Conservation (phyloP, 2,888 invertebrate genomes). For the Deilephila porcellus region DNA sequence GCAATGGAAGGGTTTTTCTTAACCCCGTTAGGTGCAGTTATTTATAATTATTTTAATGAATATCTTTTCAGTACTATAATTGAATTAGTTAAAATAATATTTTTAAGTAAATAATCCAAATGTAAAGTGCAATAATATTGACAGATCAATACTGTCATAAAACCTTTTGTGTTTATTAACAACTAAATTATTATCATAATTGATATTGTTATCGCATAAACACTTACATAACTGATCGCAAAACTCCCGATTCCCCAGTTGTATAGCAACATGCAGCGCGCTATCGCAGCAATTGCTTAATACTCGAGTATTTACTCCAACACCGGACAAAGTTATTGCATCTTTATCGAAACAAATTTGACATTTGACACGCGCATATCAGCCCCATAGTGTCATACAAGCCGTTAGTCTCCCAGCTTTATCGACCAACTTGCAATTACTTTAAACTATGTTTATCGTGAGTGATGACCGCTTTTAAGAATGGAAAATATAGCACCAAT, state of each 20-base stretch:
- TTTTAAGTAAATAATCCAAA: too few relatives aligned
- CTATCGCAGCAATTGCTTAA: conserved; percentile 26
- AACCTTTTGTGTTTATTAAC: too few relatives aligned
- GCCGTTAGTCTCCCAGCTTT: conserved; percentile 52
- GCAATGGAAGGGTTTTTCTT: too few relatives aligned
- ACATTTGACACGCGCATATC: conserved; percentile 62
- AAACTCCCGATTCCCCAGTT: background rate
- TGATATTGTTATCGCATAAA: too few relatives aligned
- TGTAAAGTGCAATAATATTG: too few relatives aligned
- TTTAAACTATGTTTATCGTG: conserved; percentile 17
- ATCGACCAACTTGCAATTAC: conserved; percentile 32
- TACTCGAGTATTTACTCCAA: conserved; percentile 23
- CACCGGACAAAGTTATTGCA: conserved; percentile 31
- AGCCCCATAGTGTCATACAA: conserved; percentile 60
- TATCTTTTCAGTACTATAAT: too few relatives aligned
- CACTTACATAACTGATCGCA: background rate
- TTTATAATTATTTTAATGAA: too few relatives aligned
- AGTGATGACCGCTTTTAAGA: conserved; percentile 1
- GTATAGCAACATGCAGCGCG: background rate
- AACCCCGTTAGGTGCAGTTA: too few relatives aligned
- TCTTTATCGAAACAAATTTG: conserved; percentile 37
- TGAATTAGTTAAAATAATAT: too few relatives aligned
- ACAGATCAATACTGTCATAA: too few relatives aligned
- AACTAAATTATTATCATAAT: too few relatives aligned
- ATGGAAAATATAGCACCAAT: conserved; percentile 3